Percentiles rank a stretch among this genome's conserved stretches.
Evolutionary conservation across 2,888 invertebrate species (phyloP).

Genomic region (Alloscopus bannaensis): DNA sequence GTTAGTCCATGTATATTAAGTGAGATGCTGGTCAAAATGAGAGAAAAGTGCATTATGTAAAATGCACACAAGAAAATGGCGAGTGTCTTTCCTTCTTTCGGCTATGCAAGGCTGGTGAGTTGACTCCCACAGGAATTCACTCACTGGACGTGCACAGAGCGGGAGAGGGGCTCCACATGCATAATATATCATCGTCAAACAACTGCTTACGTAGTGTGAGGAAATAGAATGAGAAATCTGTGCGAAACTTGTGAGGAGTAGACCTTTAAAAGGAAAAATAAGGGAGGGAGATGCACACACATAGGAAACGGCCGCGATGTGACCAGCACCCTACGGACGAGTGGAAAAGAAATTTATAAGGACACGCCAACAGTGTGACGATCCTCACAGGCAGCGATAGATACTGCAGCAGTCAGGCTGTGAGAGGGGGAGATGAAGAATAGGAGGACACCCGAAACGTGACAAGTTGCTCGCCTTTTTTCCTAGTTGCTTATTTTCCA

Average conservation of each 20-base stretch:
- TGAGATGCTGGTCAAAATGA: too few species aligned
- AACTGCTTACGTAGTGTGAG: neutral
- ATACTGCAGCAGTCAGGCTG: neutral
- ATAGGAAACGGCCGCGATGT: neutral
- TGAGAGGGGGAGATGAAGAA: conserved; percentile 12
- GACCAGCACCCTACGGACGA: neutral
- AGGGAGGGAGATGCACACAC: neutral
- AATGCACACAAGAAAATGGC: too few species aligned
- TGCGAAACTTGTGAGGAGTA: conserved; percentile 7
- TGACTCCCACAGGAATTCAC: neutral
- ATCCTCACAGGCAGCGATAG: conserved; percentile 3
- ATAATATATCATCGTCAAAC: neutral
- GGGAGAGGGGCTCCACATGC: neutral
- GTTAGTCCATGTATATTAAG: too few species aligned
- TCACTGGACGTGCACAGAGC: too few species aligned
- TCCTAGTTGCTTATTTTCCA: conserved; percentile 12
- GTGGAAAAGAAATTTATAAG: neutral
- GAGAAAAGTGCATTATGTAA: too few species aligned
- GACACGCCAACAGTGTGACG: neutral
- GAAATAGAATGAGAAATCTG: conserved; percentile 22
- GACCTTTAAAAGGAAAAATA: neutral
- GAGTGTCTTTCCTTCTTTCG: too few species aligned
- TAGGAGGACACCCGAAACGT: conserved; percentile 11
- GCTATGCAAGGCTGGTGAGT: too few species aligned
- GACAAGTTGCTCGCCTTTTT: conserved; percentile 16